phyloP scores from a whole-genome alignment of 2,888 invertebrate species.

The Chalcis sispes region DNA sequence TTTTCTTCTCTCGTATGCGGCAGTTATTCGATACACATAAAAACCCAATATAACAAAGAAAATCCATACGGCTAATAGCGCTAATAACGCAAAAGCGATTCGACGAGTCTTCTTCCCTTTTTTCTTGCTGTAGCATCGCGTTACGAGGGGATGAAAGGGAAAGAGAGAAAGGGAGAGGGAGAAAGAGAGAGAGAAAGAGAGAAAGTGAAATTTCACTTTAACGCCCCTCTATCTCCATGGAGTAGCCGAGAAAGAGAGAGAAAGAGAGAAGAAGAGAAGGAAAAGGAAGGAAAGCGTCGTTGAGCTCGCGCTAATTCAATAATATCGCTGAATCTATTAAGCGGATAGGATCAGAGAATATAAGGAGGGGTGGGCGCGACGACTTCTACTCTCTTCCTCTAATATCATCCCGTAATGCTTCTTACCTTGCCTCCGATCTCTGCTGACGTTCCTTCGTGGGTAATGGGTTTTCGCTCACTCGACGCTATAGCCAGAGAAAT shows the following conservation, averaged over 20 bases:
- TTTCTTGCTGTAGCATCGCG: neutral
- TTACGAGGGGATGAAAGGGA: no score
- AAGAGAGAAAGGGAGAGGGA: no score
- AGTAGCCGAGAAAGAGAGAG: no score
- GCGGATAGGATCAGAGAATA: constrained; percentile 64
- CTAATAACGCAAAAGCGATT: constrained; percentile 38
- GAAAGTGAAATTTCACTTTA: no score
- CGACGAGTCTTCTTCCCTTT: neutral
- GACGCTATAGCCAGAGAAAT: no score
- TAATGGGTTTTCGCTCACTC: constrained; percentile 22
- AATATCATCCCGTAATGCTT: constrained; percentile 13
- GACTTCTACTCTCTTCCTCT: constrained; percentile 4
- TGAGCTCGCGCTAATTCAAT: constrained; percentile 67
- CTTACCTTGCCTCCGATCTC: constrained; percentile 1
- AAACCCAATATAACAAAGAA: constrained; percentile 39
- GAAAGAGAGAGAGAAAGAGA: no score
- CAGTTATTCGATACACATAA: constrained; percentile 7
- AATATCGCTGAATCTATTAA: constrained; percentile 70
- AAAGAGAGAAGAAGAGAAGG: no score
- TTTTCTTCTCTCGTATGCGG: constrained; percentile 14
- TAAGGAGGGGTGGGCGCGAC: neutral
- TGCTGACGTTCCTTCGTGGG: neutral
- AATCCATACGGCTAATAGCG: constrained; percentile 50
- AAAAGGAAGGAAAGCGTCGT: no score
- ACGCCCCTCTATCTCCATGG: neutral